These are phyloP conservation scores for Platyscapa corneri DNA, from an alignment of 1,140 invertebrate species.

Conservation along the genomic window DNA sequence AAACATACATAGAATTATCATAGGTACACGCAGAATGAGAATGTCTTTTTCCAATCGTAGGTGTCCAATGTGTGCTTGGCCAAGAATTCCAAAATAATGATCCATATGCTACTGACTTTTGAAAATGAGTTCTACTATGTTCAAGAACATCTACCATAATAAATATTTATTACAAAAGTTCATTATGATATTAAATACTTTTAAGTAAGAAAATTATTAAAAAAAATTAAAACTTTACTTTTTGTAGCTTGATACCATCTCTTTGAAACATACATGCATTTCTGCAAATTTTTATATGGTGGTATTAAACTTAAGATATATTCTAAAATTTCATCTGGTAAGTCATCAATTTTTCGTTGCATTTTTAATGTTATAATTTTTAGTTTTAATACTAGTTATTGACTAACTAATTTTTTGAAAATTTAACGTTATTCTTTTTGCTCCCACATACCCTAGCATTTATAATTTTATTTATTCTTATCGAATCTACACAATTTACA, in stretches of 20 bases:
- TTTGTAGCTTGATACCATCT: slow-evolving; percentile 87
- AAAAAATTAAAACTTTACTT: slow-evolving; percentile 78
- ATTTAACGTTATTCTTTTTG: slow-evolving; percentile 13
- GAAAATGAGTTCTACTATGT: slow-evolving; percentile 80
- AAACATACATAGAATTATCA: slow-evolving; percentile 92
- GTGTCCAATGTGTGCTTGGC: slow-evolving; percentile 74
- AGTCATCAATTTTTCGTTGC: slow-evolving; percentile 78
- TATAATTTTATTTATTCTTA: slow-evolving; percentile 28
- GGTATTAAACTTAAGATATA: slow-evolving; percentile 92
- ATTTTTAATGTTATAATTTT: slow-evolving; percentile 57
- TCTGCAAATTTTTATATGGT: slow-evolving; percentile 91
- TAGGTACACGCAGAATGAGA: slow-evolving; percentile 92
- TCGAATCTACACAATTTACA: too few species aligned
- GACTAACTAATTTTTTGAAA: slow-evolving; percentile 26
- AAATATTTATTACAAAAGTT: slow-evolving; percentile 18
- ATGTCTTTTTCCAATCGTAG: slow-evolving; percentile 90
- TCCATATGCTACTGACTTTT: slow-evolving; percentile 81
- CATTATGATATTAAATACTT: not conserved
- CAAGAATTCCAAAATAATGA: slow-evolving; percentile 81
- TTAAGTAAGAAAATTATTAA: slow-evolving; percentile 36
- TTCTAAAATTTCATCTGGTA: slow-evolving; percentile 95
- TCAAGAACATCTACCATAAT: slow-evolving; percentile 81
- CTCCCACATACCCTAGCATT: slow-evolving; percentile 40
- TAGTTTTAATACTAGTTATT: not conserved
- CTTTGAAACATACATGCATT: slow-evolving; percentile 89